Evolutionary conservation across 2,113 vertebrate genomes (phyloP).

Genomic region (Xenus cinereus): DNA sequence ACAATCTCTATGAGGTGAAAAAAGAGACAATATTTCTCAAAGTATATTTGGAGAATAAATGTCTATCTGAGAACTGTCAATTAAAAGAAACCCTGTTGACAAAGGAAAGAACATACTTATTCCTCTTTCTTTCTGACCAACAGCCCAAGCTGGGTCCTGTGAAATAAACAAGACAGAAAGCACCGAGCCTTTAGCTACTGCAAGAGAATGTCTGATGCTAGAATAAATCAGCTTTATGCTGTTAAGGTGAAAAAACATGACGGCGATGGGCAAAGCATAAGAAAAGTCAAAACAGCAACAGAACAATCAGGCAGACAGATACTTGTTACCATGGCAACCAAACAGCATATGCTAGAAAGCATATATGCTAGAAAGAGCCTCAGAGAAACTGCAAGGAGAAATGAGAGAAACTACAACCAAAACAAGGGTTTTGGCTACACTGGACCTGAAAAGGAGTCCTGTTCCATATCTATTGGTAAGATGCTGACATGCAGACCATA

Average conservation of each 20-base stretch:
- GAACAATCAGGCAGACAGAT: neutral
- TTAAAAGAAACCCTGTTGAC: neutral
- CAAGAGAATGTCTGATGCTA: neutral
- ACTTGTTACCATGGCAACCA: neutral
- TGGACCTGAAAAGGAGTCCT: neutral
- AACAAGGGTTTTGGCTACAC: neutral
- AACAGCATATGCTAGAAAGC: neutral
- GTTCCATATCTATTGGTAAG: neutral
- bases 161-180: neutral
- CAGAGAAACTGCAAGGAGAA: neutral
- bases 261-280: neutral
- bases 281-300: conserved; percentile 22
- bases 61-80: neutral
- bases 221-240: neutral
- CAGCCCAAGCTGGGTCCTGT: neutral
- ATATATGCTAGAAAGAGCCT: neutral
- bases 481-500: neutral
- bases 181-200: neutral
- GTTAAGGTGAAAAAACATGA: neutral
- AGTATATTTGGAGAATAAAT: neutral
- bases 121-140: neutral
- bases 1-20: neutral
- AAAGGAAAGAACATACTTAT: neutral
- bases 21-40: neutral
- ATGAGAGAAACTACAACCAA: neutral